Base-by-base conservation (phyloP, 2,113 vertebrate genomes). In the Entelurus aequoreus region DNA sequence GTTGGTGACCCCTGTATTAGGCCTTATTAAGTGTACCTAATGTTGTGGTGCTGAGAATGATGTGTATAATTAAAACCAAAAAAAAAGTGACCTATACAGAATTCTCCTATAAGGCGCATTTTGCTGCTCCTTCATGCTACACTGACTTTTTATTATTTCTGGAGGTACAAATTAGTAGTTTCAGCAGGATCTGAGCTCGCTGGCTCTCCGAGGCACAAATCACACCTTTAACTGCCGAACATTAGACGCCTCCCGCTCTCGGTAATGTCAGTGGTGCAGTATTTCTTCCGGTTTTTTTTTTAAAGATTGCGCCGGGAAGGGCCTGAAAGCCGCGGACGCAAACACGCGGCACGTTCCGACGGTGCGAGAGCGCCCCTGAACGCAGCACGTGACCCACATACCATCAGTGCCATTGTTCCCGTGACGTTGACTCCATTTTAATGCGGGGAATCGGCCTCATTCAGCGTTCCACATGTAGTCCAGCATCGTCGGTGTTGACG, bases 91-190 rank as follows among this genome's bases (percentile, higher is more conserved):
- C 55, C 12, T 10, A 44, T 44, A 42, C 19, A 12, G 15, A 56
- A 16, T 40, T n/a, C 14, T 56, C 55, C 55, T 40, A 44, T 44
- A 19, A 10, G 16, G 16, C 12, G 10, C 42, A 5, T 40, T 42
- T 36, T 14, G 28, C 52, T 16, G n/a, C 54, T 56, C 54, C 38
- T 44, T 57, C 55, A 57, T 44, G 55, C 55, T 57, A 44, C 40
- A 44, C 10, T 57, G 55, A 44, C 55, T 57, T 57, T 57, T 57
- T 57, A 57, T 53, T 53, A 53, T 57, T 57, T 57, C 55, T 57
- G n/a, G 10, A 21, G 38, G 55, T 57, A 57, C 55, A 57, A 57
- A 57, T 57, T 57, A 57, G 55, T 57, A 44, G 55, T 57, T 57
- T 57, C 55, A 57, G 40, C 55, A 57, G 55, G 55, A 57, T 57